Percentiles rank a stretch among this genome's conserved stretches.
Conservation (phyloP, 1,140 invertebrate genomes). For the Carposina sasakii region DNA sequence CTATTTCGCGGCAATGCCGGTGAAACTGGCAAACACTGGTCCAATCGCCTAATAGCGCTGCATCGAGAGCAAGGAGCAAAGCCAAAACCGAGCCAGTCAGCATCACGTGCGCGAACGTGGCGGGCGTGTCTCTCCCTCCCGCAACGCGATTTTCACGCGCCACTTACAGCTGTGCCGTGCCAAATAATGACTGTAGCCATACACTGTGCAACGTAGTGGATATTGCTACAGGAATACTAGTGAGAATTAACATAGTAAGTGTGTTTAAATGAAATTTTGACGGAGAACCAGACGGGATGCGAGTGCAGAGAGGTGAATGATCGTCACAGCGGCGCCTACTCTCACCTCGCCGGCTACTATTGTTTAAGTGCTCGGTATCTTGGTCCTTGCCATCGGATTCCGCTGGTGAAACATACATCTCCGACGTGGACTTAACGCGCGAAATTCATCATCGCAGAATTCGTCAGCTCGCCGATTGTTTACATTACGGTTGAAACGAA, state of each 20-base stretch:
- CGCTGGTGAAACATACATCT: conserved; percentile 58
- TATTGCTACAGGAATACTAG: conserved; percentile 39
- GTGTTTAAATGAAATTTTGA: conserved; percentile 24
- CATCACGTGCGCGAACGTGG: conserved; percentile 58
- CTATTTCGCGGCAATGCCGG: no score
- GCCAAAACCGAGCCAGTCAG: conserved; percentile 54
- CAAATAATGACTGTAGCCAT: conserved; percentile 52
- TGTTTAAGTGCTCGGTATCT: conserved; percentile 69
- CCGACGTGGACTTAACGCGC: conserved; percentile 46
- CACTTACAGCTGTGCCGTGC: conserved; percentile 54
- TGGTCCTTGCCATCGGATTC: conserved; percentile 67
- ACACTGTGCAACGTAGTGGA: conserved; percentile 51
- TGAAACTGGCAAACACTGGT: conserved; percentile 43
- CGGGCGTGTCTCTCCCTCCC: conserved; percentile 35
- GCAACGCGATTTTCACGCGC: conserved; percentile 51
- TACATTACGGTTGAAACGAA: conserved; percentile 39
- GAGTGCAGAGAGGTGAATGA: conserved; percentile 69
- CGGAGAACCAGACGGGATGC: conserved; percentile 43
- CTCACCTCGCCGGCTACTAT: conserved; percentile 67
- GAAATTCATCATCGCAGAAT: no score
- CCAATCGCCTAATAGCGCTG: conserved; percentile 50
- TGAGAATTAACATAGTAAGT: conserved; percentile 28
- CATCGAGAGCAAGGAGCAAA: conserved; percentile 47
- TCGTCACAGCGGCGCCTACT: conserved; percentile 67
- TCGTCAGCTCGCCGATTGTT: conserved; percentile 39